Conservation (phyloP, 2,113 vertebrate species). For the Microcebus tavaratra region DNA sequence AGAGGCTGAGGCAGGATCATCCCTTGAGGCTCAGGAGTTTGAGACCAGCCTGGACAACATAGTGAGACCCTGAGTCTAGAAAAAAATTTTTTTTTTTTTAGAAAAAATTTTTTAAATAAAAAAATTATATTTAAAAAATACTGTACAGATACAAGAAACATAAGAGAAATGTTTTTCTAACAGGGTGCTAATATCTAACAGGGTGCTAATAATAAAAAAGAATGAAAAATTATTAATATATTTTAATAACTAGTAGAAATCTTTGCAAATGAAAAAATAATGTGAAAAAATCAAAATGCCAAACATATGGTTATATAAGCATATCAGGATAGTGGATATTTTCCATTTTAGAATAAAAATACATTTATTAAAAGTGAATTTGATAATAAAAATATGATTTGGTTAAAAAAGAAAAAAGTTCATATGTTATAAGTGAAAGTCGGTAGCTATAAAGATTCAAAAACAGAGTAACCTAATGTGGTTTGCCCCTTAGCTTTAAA, state of each 20-base stretch:
- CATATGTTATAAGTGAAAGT: not conserved
- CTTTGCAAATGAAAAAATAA: not conserved
- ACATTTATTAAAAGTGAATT: not conserved
- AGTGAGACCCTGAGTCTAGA: too few species aligned
- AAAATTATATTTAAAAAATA: too few species aligned
- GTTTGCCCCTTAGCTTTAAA: not conserved
- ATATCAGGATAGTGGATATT: not conserved
- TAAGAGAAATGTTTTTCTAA: not conserved
- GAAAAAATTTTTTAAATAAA: too few species aligned
- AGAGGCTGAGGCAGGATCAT: too few species aligned
- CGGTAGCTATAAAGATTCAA: not conserved
- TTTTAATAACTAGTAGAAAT: not conserved
- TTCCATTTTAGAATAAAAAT: not conserved
- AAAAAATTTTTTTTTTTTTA: too few species aligned
- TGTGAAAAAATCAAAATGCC: not conserved
- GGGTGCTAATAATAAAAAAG: not conserved
- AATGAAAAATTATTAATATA: not conserved
- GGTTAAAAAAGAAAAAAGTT: not conserved
- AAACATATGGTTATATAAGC: not conserved
- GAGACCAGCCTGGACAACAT: too few species aligned
- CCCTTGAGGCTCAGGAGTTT: too few species aligned
- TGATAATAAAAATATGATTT: conserved; percentile 18
- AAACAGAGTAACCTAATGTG: not conserved
- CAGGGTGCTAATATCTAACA: not conserved
- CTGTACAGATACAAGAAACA: not conserved